Evolutionary conservation across 2,797 vertebrate species (phyloP), one percentile per base, ranked within the genome.

Genomic region (Pachyuromys duprasi): DNA sequence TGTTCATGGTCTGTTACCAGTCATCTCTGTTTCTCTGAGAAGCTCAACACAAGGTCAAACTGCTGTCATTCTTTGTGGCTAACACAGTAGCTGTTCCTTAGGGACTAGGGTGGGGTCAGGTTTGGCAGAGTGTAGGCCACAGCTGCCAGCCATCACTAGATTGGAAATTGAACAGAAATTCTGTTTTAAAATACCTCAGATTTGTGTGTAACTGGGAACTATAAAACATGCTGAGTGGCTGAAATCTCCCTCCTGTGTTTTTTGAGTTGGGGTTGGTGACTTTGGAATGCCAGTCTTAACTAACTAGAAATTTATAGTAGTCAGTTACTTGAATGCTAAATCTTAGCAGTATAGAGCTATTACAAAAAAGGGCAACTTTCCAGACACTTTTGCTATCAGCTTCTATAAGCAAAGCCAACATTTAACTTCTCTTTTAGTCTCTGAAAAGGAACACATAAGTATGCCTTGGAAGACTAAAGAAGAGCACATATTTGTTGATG

Each of bases 141-240:
- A 86, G 95, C 91, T 96, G 93, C 93, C 75, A 94, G 67, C 42
- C 72, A 39, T 49, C 78, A 83, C 60, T 49, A 81, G 88, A 63
- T 15, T 93, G 84, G 89, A 95, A 76, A 74, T 63, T 63, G 53
- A 94, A 87, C 69, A 92, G 65, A 89, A 92, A 67, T 78, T 57
- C 57, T 80, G 18, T 79, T 96, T 33, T 94, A 49, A 87, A 93
- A 89, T 78, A 89, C 91, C 70, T 83, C 70, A 63, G 42, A 81
- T 57, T 72, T 55, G 70, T 87, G 91, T 97, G 57, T 82, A 75
- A 75, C 63, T 84, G 63, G 87, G 82, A 96, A 86, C 57, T n/a
- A 14, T 92, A 76, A 93, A 97, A 96, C 89, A 9, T 76, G 69
- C 60, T 49, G 80, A 96, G 76, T 28, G 60, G 36, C 63, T 92